Conservation (phyloP, 2,888 invertebrate genomes). For the Chalcis sispes region DNA sequence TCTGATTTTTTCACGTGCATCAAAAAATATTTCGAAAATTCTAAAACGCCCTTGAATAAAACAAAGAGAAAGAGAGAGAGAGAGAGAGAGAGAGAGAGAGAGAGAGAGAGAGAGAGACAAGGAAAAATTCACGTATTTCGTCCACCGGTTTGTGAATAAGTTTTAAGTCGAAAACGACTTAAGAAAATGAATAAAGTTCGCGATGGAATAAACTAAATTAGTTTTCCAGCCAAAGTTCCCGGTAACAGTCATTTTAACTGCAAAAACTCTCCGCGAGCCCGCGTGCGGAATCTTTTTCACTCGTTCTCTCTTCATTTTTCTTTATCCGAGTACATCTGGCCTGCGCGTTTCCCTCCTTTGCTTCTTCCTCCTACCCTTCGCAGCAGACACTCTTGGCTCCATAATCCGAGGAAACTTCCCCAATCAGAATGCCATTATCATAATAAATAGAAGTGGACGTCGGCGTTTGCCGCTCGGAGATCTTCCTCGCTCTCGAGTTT, state of each 20-base stretch:
- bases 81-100: no score
- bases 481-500: background rate
- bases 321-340: conserved; percentile 21
- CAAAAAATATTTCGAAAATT: no score
- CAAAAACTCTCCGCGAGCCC: conserved; percentile 42
- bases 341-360: background rate
- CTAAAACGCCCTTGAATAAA: no score
- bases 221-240: conserved; percentile 20
- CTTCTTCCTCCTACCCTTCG: background rate
- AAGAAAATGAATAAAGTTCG: conserved; percentile 51
- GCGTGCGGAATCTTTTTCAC: conserved; percentile 26
- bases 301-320: conserved; percentile 26
- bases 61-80: no score
- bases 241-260: conserved; percentile 44
- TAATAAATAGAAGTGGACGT: conserved; percentile 44
- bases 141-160: no score
- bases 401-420: conserved; percentile 46
- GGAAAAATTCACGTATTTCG: no score
- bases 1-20: no score
- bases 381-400: conserved; percentile 15
- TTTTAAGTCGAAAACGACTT: conserved; percentile 27
- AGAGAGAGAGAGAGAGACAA: no score
- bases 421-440: conserved; percentile 54
- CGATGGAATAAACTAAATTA: conserved; percentile 39
- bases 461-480: background rate